These are phyloP conservation scores for Apis mellifera DNA, from an alignment of 1,140 invertebrate genomes.

Conservation along the genomic window DNA sequence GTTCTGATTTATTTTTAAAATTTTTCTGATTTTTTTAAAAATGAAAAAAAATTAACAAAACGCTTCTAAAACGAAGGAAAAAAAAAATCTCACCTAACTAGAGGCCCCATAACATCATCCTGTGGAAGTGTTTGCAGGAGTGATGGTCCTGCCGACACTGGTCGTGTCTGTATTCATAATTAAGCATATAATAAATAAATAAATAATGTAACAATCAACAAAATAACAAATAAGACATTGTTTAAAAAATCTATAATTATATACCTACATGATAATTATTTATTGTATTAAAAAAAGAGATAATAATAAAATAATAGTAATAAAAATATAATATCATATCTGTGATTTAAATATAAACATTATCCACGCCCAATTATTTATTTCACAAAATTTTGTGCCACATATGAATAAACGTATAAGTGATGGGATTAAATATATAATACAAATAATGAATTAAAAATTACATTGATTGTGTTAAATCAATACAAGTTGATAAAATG, in stretches of 20 bases:
- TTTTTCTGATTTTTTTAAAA: not conserved
- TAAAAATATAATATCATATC: not conserved
- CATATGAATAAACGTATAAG: not conserved
- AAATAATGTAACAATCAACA: slow-evolving; percentile 31
- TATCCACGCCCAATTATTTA: not conserved
- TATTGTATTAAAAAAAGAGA: not conserved
- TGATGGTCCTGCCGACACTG: slow-evolving; percentile 83
- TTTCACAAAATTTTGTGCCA: not conserved
- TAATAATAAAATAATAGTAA: slow-evolving; percentile 1
- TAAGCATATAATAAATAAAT: slow-evolving; percentile 43
- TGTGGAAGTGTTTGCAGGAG: slow-evolving; percentile 81
- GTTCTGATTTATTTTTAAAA: not conserved
- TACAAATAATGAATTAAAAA: not conserved
- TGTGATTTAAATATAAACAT: not conserved
- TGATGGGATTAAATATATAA: not conserved
- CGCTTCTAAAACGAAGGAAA: not conserved
- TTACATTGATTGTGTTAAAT: not conserved
- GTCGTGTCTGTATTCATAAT: slow-evolving; percentile 82
- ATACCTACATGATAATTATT: too few species aligned
- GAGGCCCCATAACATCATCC: slow-evolving; percentile 80
- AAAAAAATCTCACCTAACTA: slow-evolving; percentile 81
- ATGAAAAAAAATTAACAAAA: not conserved
- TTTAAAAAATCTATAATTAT: not conserved
- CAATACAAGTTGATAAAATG: not conserved
- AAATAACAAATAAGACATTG: not conserved